Conservation (phyloP, 2,888 invertebrate genomes). For the Hydrotaea cyrtoneurina region DNA sequence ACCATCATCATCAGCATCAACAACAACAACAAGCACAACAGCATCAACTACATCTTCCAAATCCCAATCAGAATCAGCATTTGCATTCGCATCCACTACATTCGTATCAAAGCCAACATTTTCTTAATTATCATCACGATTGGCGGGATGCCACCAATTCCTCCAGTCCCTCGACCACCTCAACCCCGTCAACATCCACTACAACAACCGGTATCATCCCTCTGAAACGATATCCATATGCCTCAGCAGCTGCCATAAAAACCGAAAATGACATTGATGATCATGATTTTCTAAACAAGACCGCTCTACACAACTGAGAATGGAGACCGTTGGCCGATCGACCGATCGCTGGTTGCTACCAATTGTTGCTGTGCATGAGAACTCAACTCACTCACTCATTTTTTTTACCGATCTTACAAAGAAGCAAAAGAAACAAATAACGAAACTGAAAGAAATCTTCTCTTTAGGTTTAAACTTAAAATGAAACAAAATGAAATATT, state of each 20-base stretch:
- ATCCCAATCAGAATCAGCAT: background rate
- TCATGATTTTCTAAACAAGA: constrained; percentile 49
- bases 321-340: too few species aligned
- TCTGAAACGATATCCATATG: constrained; percentile 3
- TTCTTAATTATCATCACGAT: constrained; percentile 45
- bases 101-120: constrained; percentile 14
- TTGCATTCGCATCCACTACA: constrained; percentile 3
- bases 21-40: background rate
- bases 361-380: background rate
- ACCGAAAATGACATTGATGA: constrained; percentile 55
- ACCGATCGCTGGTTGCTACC: too few species aligned
- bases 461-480: constrained; percentile 55
- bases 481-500: constrained; percentile 32
- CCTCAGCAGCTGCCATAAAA: constrained; percentile 48
- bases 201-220: constrained; percentile 41
- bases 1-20: constrained; percentile 7
- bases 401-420: constrained; percentile 58
- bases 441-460: constrained; percentile 45
- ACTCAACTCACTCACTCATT: constrained; percentile 22
- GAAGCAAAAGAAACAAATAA: background rate
- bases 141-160: constrained; percentile 50
- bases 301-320: background rate
- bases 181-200: constrained; percentile 29
- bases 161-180: constrained; percentile 37
- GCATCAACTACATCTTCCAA: constrained; percentile 13